Evolutionary conservation across 2,113 vertebrate genomes (phyloP).

Genomic region (Periophthalmus modestus): DNA sequence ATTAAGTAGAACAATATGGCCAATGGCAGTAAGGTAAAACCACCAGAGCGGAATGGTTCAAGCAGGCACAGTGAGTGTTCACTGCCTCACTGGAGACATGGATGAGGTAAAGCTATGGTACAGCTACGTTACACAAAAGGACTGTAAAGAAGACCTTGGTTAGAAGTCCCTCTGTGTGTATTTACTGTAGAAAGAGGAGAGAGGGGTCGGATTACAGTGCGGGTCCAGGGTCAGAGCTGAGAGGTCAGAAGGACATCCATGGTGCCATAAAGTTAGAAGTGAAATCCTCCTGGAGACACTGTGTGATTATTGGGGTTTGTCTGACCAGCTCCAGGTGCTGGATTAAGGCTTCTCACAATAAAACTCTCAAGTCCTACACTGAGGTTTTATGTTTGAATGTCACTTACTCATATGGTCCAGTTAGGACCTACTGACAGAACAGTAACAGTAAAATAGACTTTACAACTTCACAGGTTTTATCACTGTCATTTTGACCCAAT

Average conservation of each 20-base stretch:
- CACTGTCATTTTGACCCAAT: no score
- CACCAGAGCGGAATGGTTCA: constrained; percentile 30
- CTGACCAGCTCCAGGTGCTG: neutral
- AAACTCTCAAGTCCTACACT: neutral
- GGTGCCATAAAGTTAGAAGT: neutral
- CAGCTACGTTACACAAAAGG: no score
- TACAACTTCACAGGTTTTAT: no score
- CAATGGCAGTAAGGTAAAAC: constrained; percentile 15
- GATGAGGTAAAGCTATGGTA: constrained; percentile 30
- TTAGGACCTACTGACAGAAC: neutral
- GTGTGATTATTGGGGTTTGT: neutral
- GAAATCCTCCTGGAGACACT: neutral
- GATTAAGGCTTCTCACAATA: neutral
- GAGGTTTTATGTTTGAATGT: neutral
- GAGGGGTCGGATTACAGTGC: constrained; percentile 4
- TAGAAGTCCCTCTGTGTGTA: constrained; percentile 11
- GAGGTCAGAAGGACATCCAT: neutral
- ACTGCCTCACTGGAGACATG: constrained; percentile 8
- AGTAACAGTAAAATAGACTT: neutral
- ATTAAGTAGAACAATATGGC: constrained; percentile 47
- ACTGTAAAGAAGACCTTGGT: constrained; percentile 12
- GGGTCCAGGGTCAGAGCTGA: neutral
- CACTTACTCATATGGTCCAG: neutral
- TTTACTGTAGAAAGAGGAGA: neutral
- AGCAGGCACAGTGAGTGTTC: neutral